Evolutionary conservation across 1,140 invertebrate genomes (phyloP).

Genomic region (Patella vulgata): DNA sequence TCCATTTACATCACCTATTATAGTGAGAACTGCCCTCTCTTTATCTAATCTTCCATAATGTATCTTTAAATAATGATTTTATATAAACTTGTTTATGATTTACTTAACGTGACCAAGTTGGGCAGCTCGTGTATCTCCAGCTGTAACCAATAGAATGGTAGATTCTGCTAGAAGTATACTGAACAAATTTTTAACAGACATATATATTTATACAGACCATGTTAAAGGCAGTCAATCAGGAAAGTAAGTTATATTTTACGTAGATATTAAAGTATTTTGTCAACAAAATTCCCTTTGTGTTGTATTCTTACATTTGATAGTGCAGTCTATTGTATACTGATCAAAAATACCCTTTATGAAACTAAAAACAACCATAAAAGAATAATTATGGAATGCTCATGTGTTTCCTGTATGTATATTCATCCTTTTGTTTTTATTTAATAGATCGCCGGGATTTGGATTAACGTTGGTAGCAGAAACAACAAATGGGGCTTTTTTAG

Average conservation of each 20-base stretch:
- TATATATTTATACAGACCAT: constrained; percentile 95
- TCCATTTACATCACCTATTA: too few relatives aligned
- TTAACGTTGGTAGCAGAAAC: constrained; percentile 92
- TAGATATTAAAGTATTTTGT: too few relatives aligned
- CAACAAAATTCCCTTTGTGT: too few relatives aligned
- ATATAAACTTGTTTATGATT: background rate
- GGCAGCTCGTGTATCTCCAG: constrained; percentile 89
- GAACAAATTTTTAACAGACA: constrained; percentile 91
- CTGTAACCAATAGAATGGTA: constrained; percentile 89
- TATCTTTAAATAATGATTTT: too few relatives aligned
- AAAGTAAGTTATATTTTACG: constrained; percentile 72
- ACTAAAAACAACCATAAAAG: too few relatives aligned
- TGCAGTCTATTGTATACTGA: too few relatives aligned
- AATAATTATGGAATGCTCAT: too few relatives aligned
- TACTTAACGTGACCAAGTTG: constrained; percentile 67
- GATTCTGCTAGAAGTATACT: constrained; percentile 91
- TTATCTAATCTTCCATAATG: too few relatives aligned
- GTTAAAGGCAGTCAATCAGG: constrained; percentile 85
- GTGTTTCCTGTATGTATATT: constrained; percentile 4
- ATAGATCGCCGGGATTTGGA: constrained; percentile 82
- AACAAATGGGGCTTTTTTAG: constrained; percentile 82
- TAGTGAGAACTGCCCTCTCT: too few relatives aligned
- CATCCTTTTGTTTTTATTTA: constrained; percentile 13
- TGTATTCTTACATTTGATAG: too few relatives aligned
- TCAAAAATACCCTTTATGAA: too few relatives aligned